Conservation (phyloP, 2,888 invertebrate genomes). For the Chrysina gloriosa region DNA sequence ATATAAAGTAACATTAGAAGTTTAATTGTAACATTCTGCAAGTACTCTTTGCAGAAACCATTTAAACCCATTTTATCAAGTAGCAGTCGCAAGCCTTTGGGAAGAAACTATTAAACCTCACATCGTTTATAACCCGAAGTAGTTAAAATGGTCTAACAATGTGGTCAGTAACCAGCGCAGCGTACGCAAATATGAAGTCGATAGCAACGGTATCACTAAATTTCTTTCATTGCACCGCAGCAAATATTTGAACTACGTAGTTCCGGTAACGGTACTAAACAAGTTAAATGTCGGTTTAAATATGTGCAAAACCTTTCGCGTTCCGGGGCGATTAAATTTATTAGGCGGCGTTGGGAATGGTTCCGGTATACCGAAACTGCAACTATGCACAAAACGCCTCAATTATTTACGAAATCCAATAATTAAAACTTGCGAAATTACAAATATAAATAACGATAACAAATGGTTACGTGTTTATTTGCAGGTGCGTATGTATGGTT, state of each 20-base stretch:
- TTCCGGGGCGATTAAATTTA: conserved; percentile 8
- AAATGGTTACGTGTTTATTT: background rate
- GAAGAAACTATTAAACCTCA: too few relatives aligned
- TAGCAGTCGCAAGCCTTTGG: too few relatives aligned
- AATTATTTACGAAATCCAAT: conserved; percentile 5
- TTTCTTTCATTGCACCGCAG: conserved; percentile 1
- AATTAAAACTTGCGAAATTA: conserved; percentile 9
- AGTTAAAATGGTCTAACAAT: background rate
- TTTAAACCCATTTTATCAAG: too few relatives aligned
- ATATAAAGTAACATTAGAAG: too few relatives aligned
- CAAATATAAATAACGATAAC: background rate
- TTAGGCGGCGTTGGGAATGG: background rate
- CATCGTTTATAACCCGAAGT: too few relatives aligned
- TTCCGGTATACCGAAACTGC: background rate
- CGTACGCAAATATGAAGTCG: background rate
- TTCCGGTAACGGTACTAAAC: background rate
- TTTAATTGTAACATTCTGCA: too few relatives aligned
- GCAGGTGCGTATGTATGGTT: too few relatives aligned
- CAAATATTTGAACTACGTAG: background rate
- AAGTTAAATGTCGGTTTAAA: conserved; percentile 9
- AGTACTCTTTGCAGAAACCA: too few relatives aligned
- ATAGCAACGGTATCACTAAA: background rate
- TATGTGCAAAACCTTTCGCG: background rate
- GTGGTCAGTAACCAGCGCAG: background rate
- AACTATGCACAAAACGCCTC: conserved; percentile 1